Base-by-base conservation (phyloP, 2,113 vertebrate species). In the Lethenteron camtschaticum region DNA sequence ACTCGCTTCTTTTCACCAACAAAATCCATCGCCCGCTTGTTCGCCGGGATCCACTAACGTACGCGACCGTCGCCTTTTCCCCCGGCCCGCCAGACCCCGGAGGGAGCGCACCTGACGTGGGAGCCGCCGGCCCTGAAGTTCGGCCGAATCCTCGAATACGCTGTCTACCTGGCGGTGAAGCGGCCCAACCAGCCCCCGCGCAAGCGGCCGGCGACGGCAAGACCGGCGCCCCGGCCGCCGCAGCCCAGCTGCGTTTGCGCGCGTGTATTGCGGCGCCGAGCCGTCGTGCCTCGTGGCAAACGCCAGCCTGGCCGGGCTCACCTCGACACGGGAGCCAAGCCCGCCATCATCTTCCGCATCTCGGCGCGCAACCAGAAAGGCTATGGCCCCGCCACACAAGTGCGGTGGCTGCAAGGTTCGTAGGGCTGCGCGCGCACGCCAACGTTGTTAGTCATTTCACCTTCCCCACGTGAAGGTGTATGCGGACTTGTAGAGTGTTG, bases 371-470 rank as follows among this genome's bases (percentile, higher is more conserved):
- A 91, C 2, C 87, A 91, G 76, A 91, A 91, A 76, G 88, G 88
- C 73, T 91, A 91, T 0, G 88, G 88, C 59, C 88, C 88, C 0
- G 88, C 88, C 74, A 91, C 88, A 1, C 88, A 91, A 82, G 88
- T 91, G n/a, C 84, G 88, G 85, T 91, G 88, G 88, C 78, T 91
- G 56, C 88, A 91, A 81, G 88, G 88, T 90, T 74, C 73, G 77
- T 10, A 4, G 6, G 3, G 4, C 2, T 1, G 1, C 3, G 5
- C 10, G 20, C 6, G 41, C 41, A 41, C 41, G 41, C 9, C 8
- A 41, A 41, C 41, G 6, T 41, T 7, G 41, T 41, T 41, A 55
- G 14, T 55, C 18, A 55, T 55, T 55, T 55, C 68, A 7, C 3
- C 13, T 70, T 13, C 3, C 58, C 4, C 72, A 12, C 11, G 5